Conservation (phyloP, 1,140 invertebrate species). For the Pogonus chalceus region DNA sequence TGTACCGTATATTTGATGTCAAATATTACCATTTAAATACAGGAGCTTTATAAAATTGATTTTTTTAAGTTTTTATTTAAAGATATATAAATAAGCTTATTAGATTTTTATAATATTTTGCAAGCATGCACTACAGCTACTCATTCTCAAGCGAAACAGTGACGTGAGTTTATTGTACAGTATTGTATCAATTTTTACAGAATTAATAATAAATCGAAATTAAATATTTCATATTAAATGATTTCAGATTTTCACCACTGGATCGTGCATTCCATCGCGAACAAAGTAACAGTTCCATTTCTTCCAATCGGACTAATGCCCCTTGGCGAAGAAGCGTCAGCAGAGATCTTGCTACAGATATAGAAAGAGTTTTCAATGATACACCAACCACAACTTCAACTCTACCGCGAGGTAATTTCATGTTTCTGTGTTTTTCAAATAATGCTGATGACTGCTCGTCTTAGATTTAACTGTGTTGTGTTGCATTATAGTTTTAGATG, state of each 20-base stretch:
- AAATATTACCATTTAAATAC: no score
- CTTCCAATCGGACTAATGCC: conserved; percentile 32
- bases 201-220: no score
- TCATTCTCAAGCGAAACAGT: conserved; percentile 13
- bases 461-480: conserved; percentile 2
- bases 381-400: conserved; percentile 39
- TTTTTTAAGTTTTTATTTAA: no score
- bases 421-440: conserved; percentile 21
- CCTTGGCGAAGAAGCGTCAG: conserved; percentile 50
- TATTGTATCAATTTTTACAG: not conserved
- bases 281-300: conserved; percentile 15
- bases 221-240: no score
- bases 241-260: conserved; percentile 27
- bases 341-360: conserved; percentile 43
- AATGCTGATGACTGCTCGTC: conserved; percentile 2
- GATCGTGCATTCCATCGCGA: conserved; percentile 28
- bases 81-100: no score
- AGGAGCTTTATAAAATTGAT: no score
- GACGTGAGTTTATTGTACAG: not conserved
- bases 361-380: conserved; percentile 43
- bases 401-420: conserved; percentile 40
- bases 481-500: conserved; percentile 13
- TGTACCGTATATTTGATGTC: no score
- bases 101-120: not conserved
- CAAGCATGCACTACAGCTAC: conserved; percentile 10